A percentile compares a stretch with the other conserved stretches of the same genome.
Conservation (phyloP, 2,113 vertebrate species). For the Echinops telfairi region DNA sequence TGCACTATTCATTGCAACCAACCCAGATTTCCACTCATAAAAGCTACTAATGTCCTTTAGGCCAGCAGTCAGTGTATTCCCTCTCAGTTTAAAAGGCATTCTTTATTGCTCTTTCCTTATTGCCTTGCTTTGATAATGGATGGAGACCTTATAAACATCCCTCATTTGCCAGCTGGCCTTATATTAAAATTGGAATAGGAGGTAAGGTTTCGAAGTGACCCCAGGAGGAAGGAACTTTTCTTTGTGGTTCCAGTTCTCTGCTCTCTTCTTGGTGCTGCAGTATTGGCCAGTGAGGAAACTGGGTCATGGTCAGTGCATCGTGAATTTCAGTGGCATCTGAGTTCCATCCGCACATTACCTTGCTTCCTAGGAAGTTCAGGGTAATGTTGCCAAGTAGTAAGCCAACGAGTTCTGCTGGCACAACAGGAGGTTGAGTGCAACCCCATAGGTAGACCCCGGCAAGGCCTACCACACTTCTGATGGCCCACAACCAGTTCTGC, state of each 20-base stretch:
- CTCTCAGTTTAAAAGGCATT: not conserved
- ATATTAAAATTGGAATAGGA: not conserved
- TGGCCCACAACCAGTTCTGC: not conserved
- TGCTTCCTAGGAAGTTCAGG: not conserved
- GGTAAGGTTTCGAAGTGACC: not conserved
- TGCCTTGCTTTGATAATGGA: not conserved
- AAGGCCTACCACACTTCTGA: no score
- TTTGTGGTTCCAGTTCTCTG: not conserved
- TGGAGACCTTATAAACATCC: not conserved
- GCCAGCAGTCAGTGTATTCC: not conserved
- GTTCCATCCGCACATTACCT: not conserved
- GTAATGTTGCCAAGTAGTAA: not conserved
- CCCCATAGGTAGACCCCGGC: not conserved
- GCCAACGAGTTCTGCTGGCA: not conserved
- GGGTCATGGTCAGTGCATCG: not conserved
- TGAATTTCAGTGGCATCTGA: not conserved
- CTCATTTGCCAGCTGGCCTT: not conserved
- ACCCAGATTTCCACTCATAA: slow-evolving; percentile 4
- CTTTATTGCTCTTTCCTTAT: not conserved
- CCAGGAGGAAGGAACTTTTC: not conserved
- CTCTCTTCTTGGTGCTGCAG: not conserved
- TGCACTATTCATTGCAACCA: slow-evolving; percentile 14
- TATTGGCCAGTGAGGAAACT: not conserved
- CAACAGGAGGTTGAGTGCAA: not conserved
- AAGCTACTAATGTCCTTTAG: not conserved